Conservation (phyloP, 2,113 vertebrate genomes). For the Sorex araneus region DNA sequence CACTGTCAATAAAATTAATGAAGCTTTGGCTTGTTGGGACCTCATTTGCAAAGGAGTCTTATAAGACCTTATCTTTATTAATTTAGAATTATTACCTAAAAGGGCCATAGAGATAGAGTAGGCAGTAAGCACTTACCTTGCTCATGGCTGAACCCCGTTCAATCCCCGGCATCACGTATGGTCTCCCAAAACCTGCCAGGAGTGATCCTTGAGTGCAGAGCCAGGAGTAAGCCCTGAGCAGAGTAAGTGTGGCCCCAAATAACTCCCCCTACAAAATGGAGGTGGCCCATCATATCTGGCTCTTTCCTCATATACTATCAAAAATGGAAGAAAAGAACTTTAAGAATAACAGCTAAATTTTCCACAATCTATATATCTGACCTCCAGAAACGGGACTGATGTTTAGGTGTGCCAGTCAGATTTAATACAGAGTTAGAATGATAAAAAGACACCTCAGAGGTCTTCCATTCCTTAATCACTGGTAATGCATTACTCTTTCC, state of each 20-base stretch:
- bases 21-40: neutral
- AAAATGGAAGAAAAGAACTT: neutral
- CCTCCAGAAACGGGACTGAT: neutral
- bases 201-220: too few relatives aligned
- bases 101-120: too few relatives aligned
- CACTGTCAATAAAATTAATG: conserved; percentile 23
- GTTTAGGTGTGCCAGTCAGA: neutral
- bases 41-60: neutral
- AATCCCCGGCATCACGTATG: too few relatives aligned
- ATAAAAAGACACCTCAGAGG: too few relatives aligned
- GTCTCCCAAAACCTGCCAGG: too few relatives aligned
- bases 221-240: too few relatives aligned
- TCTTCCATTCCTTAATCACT: too few relatives aligned
- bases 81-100: conserved; percentile 40
- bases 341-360: neutral
- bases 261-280: too few relatives aligned
- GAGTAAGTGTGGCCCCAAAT: too few relatives aligned
- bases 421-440: neutral
- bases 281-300: neutral
- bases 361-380: neutral
- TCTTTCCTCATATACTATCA: neutral
- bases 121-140: too few relatives aligned
- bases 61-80: neutral
- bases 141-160: too few relatives aligned
- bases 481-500: too few relatives aligned